Evolutionary conservation across 1,140 invertebrate genomes (phyloP).

Genomic region (Mya arenaria): DNA sequence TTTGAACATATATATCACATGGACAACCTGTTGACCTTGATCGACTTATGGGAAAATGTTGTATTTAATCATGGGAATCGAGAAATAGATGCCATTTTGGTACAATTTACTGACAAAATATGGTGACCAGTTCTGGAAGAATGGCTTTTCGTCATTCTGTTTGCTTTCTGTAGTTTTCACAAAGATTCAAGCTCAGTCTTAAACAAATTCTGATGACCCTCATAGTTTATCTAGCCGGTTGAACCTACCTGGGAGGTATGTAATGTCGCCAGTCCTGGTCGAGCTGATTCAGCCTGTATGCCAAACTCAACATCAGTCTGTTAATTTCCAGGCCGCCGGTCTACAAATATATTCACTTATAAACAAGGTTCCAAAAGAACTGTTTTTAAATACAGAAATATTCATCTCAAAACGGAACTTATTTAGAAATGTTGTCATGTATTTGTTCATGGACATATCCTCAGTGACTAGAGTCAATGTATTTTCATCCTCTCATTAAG

Average conservation of each 20-base stretch:
- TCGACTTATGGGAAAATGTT: no score
- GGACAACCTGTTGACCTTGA: no score
- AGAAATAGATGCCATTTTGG: no score
- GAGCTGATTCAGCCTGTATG: slow-evolving; percentile 72
- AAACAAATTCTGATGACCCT: no score
- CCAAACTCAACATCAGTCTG: slow-evolving; percentile 69
- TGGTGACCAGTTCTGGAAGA: no score
- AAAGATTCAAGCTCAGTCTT: no score
- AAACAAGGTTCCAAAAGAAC: background rate
- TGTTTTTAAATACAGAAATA: background rate
- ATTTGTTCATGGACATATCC: background rate
- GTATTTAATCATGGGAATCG: no score
- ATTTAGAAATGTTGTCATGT: background rate
- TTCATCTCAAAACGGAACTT: background rate
- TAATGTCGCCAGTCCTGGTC: slow-evolving; percentile 70
- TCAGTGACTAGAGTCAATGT: background rate
- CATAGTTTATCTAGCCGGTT: no score
- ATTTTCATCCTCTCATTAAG: background rate
- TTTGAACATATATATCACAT: no score
- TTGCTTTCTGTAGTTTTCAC: no score
- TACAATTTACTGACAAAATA: no score
- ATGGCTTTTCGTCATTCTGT: no score
- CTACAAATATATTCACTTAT: background rate
- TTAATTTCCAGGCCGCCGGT: slow-evolving; percentile 63
- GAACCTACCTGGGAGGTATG: slow-evolving; percentile 66